Evolutionary conservation across 1,140 invertebrate species (phyloP), one percentile per base, ranked within the genome.

Genomic region (Catajapyx aquilonaris): DNA sequence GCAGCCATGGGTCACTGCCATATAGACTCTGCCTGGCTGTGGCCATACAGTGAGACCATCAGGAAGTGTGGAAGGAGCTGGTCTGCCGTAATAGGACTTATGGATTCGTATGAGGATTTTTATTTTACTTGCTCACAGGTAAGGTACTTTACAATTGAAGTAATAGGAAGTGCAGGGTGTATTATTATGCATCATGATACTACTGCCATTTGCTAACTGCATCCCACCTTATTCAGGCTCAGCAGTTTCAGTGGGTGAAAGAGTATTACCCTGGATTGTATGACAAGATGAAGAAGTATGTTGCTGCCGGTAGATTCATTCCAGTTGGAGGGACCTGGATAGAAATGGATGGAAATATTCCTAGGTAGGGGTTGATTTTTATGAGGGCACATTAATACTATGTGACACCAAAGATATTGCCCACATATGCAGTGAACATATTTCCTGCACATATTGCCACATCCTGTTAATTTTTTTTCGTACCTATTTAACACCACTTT

Each of bases 1-100:
- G 47, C 60, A 47, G 60, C 65, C 4, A 55, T 68, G 44, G 65
- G 66, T n/a, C 59, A 68, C 48, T 62, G 61, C 41, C 66, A 68
- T 46, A 68, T 68, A 44, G 66, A 68, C 43, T 55, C 62, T 35
- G 65, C 64, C 1, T 67, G 65, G 65, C 45, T 68, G 19, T 68
- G 66, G 66, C 57, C 62, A 0, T 68, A 64, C 51, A 59, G 54
- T 38, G 66, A 68, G 47, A 67, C 66, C 3, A 64, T 59, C 28
- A 46, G 65, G 28, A 68, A 68, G 43, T 64, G 63, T 53, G 65
- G 60, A 1, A 43, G 66, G 5, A 62, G 59, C 37, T 68, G 60
- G 54, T 54, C 57, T 5, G 54, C 57, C 20, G 58, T 57, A 17
- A 37, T 68, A 33, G 32, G 48, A 4, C 48, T 68, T 15, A 61